Base-by-base conservation (phyloP, 2,888 invertebrate genomes). In the Mylabris sibirica region DNA sequence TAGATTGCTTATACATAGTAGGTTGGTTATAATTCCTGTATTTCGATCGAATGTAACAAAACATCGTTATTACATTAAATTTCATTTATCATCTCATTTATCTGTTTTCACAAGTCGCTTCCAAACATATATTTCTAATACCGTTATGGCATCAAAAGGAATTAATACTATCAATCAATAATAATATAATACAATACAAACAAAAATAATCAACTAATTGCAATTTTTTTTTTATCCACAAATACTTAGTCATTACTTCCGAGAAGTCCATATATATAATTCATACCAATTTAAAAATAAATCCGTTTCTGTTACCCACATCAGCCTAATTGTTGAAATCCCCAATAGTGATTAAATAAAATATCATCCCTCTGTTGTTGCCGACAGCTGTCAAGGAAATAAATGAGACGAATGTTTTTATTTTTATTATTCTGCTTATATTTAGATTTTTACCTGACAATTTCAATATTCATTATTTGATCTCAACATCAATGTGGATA, bases 401-500 rank as follows among this genome's bases (percentile, higher is more conserved):
- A 57, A 12, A 14, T 2, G 17, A 41, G 62, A 61, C 61, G 22
- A 44, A 44, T 22, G 38, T 61, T 38, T 61, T 34, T 34, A 4
- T 60, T 60, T 49, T 17, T 49, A 49, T 49, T 20, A 17, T 20
- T 49, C 17, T 11, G 49, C 9, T 49, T 20, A 12, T 5, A 4
- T 1, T 44, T 17, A 44, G n/a, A 1, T 49, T 8, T 20, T 11
- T 11, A 6, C 6, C 41, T 49, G 4, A 30, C 3, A 11, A 34
- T 30, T 59, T 24, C 30, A 34, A 14, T 53, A 12, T 66, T 66
- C 66, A 68, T 68, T 68, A 66, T 64, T 68, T 61, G 60, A 62
- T 63, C 63, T 70, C 65, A 67, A 67, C 35, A 63, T 67, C 34
- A 66, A 65, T 69, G 65, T 38, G 35, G 26, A 63, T 57, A 53